Evolutionary conservation across 2,888 invertebrate genomes (phyloP).

Genomic region (Lycocerus yunnanus): DNA sequence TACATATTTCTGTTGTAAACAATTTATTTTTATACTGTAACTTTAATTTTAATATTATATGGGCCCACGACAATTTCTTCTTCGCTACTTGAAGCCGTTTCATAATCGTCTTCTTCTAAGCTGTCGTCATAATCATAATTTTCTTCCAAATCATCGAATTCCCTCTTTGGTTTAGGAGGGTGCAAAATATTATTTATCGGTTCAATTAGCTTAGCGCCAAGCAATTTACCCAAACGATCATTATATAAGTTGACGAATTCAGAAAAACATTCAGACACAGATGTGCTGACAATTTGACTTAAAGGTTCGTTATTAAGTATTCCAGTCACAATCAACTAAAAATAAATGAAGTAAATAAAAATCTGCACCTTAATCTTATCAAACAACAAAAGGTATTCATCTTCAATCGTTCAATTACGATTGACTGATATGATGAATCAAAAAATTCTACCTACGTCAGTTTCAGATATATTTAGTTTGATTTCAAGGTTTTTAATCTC

Average conservation of each 20-base stretch:
- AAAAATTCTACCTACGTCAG: neutral
- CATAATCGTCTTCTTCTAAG: neutral
- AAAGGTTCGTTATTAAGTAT: slow-evolving; percentile 12
- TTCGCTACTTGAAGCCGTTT: neutral
- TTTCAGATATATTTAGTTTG: neutral
- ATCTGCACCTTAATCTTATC: neutral
- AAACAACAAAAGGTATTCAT: neutral
- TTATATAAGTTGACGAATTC: slow-evolving; percentile 7
- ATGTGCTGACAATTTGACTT: slow-evolving; percentile 16
- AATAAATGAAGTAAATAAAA: neutral
- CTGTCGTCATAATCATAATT: neutral
- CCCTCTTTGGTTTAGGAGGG: neutral
- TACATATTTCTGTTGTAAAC: too few species aligned
- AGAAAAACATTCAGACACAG: slow-evolving; percentile 13
- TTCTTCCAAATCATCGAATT: neutral
- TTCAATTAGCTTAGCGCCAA: neutral
- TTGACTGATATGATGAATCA: neutral
- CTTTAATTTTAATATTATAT: neutral
- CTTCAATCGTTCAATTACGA: neutral
- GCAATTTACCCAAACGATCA: neutral
- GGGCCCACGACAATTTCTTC: neutral
- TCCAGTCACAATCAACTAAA: slow-evolving; percentile 9
- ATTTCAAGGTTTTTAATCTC: neutral
- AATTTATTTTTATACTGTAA: neutral
- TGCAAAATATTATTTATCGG: neutral